Percentiles rank a stretch among this genome's conserved stretches.
These are phyloP conservation scores for Tauraco hartlaubi DNA, from an alignment of 2,797 vertebrate species.

Conservation along the genomic window DNA sequence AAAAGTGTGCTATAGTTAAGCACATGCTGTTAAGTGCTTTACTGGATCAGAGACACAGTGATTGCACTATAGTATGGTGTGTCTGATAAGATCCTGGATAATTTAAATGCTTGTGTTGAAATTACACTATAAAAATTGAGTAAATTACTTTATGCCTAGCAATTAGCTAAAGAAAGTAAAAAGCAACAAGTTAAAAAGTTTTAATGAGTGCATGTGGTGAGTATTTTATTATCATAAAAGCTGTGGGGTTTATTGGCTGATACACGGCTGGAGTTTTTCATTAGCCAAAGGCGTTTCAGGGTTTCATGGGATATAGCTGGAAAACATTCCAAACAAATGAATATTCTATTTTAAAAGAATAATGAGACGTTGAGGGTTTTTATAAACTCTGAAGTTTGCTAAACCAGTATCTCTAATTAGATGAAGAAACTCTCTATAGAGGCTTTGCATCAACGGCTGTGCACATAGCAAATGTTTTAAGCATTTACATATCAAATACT, in stretches of 20 bases:
- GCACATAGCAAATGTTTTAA: conserved; percentile 20
- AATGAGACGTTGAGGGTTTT: conserved; percentile 44
- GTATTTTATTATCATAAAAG: background rate
- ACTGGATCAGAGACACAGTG: background rate
- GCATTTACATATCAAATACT: conserved; percentile 56
- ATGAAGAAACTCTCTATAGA: conserved; percentile 27
- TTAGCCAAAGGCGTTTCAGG: conserved; percentile 44
- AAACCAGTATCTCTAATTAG: conserved; percentile 63
- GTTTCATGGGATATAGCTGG: conserved; percentile 51
- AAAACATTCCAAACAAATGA: conserved; percentile 69
- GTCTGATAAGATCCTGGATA: background rate
- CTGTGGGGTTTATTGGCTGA: conserved; percentile 41
- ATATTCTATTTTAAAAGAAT: conserved; percentile 67
- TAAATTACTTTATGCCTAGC: background rate
- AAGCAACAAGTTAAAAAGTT: background rate
- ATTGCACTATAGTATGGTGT: background rate
- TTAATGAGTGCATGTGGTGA: conserved; percentile 4
- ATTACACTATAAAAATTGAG: background rate
- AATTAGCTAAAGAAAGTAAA: conserved; percentile 12
- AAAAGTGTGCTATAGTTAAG: background rate
- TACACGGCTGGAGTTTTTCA: conserved; percentile 15
- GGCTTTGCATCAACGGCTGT: background rate
- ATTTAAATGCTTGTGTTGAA: background rate
- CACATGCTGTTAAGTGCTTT: background rate
- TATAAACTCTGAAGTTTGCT: conserved; percentile 53